Evolutionary conservation across 1,140 invertebrate species (phyloP), one percentile per base, ranked within the genome.

Genomic region (Nasonia vitripennis): DNA sequence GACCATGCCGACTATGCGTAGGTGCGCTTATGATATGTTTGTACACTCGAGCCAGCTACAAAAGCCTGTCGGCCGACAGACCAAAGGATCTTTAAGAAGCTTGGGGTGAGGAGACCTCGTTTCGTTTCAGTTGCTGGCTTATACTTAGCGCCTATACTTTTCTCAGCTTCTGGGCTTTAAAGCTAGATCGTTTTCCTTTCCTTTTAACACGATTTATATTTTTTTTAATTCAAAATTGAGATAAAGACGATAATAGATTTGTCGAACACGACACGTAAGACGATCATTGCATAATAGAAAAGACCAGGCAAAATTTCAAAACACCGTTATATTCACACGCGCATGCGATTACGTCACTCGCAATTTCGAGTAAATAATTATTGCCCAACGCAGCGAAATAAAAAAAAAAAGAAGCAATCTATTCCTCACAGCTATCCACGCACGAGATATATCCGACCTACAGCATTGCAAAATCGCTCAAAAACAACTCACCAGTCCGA

Each of bases 1-100:
- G 83, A 83, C 78, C 45, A 83, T 84, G 88, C 89, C 70, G 80
- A 34, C 48, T 73, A 73, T 73, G 55, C 55, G 20, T 62, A 62
- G 55, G 31, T 34, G 68, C 37, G 11, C 74, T 37, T 34, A 45
- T 23, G 20, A 75, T 45, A 71, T 12, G 10, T 45, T 11, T 17
- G 31, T n/a, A n/a, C 17, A 62, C 55, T 62, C 20, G 20, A 62
- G 55, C 6, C 55, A 62, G 55, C 55, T 62, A 62, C 55, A 62
- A 62, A 62, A 62, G 17, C 7, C 17, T 62, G 55, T 62, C 20
- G 17, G 20, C 55, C 20, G 55, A 62, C 20, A 20, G 7, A 62
- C 55, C 20, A 31, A 37, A 1, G 70, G 23, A 34, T 73, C 70
- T 73, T 73, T 73, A 11, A 73, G 70, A 73, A 31, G 48, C 48